Evolutionary conservation across 2,113 vertebrate species (phyloP).

Genomic region (Coreoperca whiteheadi): DNA sequence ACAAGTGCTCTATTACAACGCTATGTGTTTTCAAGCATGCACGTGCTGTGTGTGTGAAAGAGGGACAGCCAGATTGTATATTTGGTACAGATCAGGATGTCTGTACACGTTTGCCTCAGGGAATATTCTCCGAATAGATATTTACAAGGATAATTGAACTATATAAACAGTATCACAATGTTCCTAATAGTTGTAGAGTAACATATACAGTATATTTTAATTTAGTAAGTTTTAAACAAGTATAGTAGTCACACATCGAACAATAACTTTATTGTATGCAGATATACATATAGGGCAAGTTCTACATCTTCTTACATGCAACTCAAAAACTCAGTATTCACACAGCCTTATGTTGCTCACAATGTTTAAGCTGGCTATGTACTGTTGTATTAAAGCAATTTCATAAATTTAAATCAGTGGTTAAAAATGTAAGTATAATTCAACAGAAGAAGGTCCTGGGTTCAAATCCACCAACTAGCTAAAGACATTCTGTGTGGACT

Average conservation of each 20-base stretch:
- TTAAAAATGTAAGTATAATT: not conserved
- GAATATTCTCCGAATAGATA: not conserved
- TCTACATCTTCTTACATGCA: not conserved
- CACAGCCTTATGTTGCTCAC: not conserved
- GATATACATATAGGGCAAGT: not conserved
- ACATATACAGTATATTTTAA: not conserved
- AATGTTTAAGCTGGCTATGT: not conserved
- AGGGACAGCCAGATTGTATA: not conserved
- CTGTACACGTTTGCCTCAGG: not conserved
- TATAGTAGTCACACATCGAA: not conserved
- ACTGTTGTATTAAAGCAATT: not conserved
- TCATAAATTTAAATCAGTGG: not conserved
- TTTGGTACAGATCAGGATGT: conserved; percentile 16
- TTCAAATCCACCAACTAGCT: not conserved
- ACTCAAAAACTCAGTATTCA: not conserved
- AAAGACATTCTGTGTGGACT: not conserved
- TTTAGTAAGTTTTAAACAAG: not conserved
- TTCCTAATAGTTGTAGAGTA: not conserved
- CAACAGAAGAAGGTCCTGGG: not conserved
- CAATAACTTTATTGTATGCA: not conserved
- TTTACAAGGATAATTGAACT: not conserved
- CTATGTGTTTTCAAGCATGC: conserved; percentile 50
- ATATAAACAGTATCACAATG: not conserved
- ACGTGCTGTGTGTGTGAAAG: conserved; percentile 20
- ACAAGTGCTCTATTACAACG: conserved; percentile 43